Evolutionary conservation across 2,888 invertebrate species (phyloP).

Genomic region (Glaucopsyche alexis): DNA sequence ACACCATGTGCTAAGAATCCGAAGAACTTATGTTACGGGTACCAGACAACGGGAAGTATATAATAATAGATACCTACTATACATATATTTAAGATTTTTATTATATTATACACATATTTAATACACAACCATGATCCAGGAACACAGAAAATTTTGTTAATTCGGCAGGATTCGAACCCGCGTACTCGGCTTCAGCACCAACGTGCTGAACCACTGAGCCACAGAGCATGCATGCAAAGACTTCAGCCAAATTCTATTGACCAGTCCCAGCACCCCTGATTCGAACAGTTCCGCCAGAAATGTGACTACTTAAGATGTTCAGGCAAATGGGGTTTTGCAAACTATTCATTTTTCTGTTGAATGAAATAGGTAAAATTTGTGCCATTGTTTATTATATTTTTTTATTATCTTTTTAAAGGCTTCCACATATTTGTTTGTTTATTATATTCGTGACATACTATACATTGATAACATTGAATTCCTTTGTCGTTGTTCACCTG

Average conservation of each 20-base stretch:
- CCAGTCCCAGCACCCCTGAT: background rate
- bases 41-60: no score
- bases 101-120: no score
- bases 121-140: no score
- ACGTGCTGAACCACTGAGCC: no score
- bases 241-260: background rate
- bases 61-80: no score
- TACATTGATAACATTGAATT: constrained; percentile 30
- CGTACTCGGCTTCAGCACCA: no score
- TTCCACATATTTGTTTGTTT: constrained; percentile 6
- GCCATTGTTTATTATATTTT: background rate
- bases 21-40: no score
- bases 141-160: no score
- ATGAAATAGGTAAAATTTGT: background rate
- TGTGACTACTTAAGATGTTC: background rate
- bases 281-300: background rate
- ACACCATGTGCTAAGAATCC: no score
- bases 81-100: no score
- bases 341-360: background rate
- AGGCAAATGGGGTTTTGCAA: background rate
- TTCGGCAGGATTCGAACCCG: no score
- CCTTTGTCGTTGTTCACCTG: constrained; percentile 26
- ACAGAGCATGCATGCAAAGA: background rate
- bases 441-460: constrained; percentile 24
- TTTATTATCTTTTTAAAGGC: background rate